phyloP scores from a whole-genome alignment of 2,113 vertebrate genomes.

The Eretmochelys imbricata region DNA sequence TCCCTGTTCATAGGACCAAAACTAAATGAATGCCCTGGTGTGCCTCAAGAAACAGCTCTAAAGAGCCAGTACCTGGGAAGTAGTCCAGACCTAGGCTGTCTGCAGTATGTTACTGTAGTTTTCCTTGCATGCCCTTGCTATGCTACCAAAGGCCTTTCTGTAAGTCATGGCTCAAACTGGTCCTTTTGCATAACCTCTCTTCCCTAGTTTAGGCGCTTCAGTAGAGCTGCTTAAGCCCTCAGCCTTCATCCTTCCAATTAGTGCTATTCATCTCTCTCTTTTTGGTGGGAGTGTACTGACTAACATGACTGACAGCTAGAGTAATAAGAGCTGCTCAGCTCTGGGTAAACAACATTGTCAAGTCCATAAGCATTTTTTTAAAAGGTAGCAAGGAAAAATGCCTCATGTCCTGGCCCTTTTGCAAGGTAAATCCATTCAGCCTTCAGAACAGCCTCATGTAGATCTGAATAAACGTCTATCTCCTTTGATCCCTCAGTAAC shows the following conservation, averaged over 20 bases:
- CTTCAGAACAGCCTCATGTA: slow-evolving; percentile 48
- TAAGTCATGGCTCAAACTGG: neutral
- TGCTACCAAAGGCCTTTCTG: neutral
- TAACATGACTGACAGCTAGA: neutral
- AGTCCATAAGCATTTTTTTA: neutral
- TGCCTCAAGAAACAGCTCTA: neutral
- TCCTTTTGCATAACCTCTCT: neutral
- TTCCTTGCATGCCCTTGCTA: neutral
- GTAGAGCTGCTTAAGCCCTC: neutral
- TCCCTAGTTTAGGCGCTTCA: neutral
- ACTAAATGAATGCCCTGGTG: neutral
- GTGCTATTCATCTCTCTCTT: neutral
- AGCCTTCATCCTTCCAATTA: neutral
- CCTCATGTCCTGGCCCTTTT: neutral
- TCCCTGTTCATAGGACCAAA: neutral
- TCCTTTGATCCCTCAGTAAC: neutral
- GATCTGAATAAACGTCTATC: slow-evolving; percentile 44
- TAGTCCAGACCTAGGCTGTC: neutral
- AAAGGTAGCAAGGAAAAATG: neutral
- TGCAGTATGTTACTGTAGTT: neutral
- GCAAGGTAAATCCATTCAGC: slow-evolving; percentile 46
- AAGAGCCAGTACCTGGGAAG: neutral
- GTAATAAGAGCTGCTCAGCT: neutral
- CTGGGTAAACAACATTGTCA: neutral
- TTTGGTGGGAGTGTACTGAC: neutral